Percentiles rank a stretch among this genome's conserved stretches.
Evolutionary conservation across 2,113 vertebrate species (phyloP).

Genomic region (Cololabis saira): DNA sequence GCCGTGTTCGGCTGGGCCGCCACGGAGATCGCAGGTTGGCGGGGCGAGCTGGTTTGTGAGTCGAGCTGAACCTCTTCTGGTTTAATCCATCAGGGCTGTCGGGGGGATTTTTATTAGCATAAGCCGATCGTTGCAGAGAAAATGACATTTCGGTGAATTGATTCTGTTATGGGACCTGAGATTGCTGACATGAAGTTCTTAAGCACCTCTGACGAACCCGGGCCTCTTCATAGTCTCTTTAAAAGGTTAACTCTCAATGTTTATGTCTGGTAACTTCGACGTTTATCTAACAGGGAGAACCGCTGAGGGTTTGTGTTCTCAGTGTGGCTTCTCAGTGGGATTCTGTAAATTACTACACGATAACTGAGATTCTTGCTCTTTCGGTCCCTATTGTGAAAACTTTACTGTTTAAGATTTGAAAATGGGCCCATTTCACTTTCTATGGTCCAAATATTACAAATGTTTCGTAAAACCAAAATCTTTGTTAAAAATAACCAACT

Average conservation of each 20-base stretch:
- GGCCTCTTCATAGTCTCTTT: not conserved
- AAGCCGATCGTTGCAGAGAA: not conserved
- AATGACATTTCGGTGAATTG: conserved; percentile 4
- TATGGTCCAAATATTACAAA: too few relatives aligned
- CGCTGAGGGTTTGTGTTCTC: too few relatives aligned
- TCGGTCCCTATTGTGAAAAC: too few relatives aligned
- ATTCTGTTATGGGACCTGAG: conserved; percentile 1
- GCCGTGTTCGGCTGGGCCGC: not conserved
- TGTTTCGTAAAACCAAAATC: too few relatives aligned
- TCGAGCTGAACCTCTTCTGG: not conserved
- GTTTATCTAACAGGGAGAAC: too few relatives aligned
- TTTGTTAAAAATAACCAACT: too few relatives aligned
- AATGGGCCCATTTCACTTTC: too few relatives aligned
- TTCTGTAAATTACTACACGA: too few relatives aligned
- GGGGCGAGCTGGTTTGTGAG: not conserved
- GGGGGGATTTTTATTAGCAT: not conserved
- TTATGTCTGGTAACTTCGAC: too few relatives aligned
- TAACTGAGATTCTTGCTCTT: too few relatives aligned
- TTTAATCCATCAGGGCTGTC: not conserved
- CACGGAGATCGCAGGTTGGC: not conserved
- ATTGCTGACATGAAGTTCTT: not conserved
- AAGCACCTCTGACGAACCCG: not conserved
- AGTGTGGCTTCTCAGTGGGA: too few relatives aligned
- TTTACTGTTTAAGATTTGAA: too few relatives aligned
- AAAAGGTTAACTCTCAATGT: not conserved